phyloP scores from a whole-genome alignment of 2,113 vertebrate species.

The Campylomormyrus tamandua region DNA sequence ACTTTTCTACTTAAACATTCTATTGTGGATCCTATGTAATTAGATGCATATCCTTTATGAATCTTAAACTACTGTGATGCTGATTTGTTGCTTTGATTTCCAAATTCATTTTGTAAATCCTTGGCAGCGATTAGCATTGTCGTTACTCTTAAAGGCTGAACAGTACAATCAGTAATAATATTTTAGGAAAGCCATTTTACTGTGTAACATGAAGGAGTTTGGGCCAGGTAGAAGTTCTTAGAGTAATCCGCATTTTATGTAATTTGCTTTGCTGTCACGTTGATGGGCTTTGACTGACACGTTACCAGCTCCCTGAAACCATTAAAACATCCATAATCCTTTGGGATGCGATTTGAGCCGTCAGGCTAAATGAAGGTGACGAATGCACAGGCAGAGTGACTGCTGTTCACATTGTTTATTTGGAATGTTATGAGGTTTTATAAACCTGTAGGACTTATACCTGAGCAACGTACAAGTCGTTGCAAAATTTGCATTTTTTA shows the following conservation, averaged over 20 bases:
- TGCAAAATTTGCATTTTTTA: neutral
- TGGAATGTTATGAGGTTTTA: slow-evolving; percentile 10
- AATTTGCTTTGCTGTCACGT: slow-evolving; percentile 47
- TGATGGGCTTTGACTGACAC: slow-evolving; percentile 34
- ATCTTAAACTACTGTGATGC: slow-evolving; percentile 15
- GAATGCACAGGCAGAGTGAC: slow-evolving; percentile 16
- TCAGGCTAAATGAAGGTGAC: slow-evolving; percentile 39
- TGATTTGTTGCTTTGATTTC: slow-evolving; percentile 15
- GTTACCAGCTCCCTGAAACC: slow-evolving; percentile 40
- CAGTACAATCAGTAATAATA: slow-evolving; percentile 35
- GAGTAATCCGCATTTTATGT: slow-evolving; percentile 46
- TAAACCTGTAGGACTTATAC: neutral
- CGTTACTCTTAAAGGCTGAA: slow-evolving; percentile 42
- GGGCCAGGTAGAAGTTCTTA: slow-evolving; percentile 36
- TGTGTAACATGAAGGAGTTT: slow-evolving; percentile 33
- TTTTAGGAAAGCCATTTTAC: slow-evolving; percentile 19
- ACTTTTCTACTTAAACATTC: neutral
- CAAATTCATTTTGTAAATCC: slow-evolving; percentile 39
- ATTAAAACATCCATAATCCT: slow-evolving; percentile 52
- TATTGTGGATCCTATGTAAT: neutral
- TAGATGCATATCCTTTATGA: neutral
- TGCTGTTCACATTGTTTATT: slow-evolving; percentile 26
- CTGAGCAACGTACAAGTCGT: neutral
- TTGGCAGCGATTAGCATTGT: slow-evolving; percentile 43
- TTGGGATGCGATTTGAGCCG: slow-evolving; percentile 50